These are phyloP conservation scores for Seriola aureovittata DNA, from an alignment of 2,113 vertebrate species.

Conservation along the genomic window DNA sequence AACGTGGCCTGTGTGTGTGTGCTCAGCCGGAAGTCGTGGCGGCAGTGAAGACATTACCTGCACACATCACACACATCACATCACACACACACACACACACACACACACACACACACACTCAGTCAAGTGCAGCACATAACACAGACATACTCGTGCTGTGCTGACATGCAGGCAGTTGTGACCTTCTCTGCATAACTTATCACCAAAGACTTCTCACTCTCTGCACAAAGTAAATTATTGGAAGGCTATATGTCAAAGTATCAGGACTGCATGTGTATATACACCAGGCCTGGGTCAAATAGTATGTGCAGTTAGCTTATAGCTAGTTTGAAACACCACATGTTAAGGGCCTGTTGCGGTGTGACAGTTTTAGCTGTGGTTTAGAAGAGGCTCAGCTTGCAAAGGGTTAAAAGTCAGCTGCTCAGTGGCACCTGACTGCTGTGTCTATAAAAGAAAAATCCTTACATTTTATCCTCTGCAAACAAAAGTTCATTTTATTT, in stretches of 20 bases:
- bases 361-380: not conserved
- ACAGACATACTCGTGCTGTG: conserved; percentile 32
- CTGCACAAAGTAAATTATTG: conserved; percentile 95
- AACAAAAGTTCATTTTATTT: too few species aligned
- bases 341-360: conserved; percentile 3
- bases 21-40: conserved; percentile 93
- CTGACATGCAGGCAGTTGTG: conserved; percentile 23
- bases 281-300: conserved; percentile 72
- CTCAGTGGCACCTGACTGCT: too few species aligned
- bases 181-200: conserved; percentile 37
- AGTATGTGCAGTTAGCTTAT: conserved; percentile 32
- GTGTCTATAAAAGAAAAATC: too few species aligned
- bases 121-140: conserved; percentile 31
- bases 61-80: not conserved
- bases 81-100: conserved; percentile 2
- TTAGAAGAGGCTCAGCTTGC: not conserved
- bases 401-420: not conserved
- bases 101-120: conserved; percentile 29
- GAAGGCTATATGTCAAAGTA: conserved; percentile 85
- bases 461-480: too few species aligned
- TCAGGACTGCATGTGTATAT: conserved; percentile 88
- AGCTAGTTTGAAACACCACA: not conserved
- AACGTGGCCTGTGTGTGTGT: conserved; percentile 97
- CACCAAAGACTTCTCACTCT: conserved; percentile 80
- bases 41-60: conserved; percentile 78